Conservation (phyloP, 2,888 invertebrate species). For the Teinopalpus imperialis region DNA sequence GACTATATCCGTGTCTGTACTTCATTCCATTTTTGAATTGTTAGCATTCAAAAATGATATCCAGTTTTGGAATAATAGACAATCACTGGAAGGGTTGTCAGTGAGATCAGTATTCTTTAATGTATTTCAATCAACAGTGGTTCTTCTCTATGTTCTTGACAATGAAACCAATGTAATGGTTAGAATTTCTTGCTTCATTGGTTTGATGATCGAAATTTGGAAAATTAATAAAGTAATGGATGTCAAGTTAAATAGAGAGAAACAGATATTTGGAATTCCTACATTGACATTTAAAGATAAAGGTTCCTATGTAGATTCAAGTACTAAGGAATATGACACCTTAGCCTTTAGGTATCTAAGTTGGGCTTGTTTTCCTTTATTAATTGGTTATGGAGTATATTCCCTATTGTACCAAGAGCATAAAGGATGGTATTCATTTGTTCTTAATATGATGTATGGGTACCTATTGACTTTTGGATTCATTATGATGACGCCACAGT, state of each 20-base stretch:
- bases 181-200: conserved; percentile 95
- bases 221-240: conserved; percentile 97
- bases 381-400: conserved; percentile 96
- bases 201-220: conserved; percentile 98
- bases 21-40: conserved; percentile 99
- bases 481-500: conserved; percentile 99
- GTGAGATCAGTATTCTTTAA: conserved; percentile 99
- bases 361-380: conserved; percentile 96
- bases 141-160: conserved; percentile 97
- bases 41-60: conserved; percentile 99
- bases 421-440: conserved; percentile 99
- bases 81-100: conserved; percentile 97
- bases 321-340: conserved; percentile 96
- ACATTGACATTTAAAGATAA: conserved; percentile 93
- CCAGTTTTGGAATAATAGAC: conserved; percentile 99
- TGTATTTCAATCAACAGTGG: conserved; percentile 97
- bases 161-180: conserved; percentile 99
- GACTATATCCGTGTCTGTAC: conserved; percentile 94
- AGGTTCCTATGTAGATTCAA: conserved; percentile 97
- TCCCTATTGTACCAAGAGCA: conserved; percentile 98
- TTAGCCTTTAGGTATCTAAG: conserved; percentile 98
- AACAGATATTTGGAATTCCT: conserved; percentile 91
- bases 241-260: conserved; percentile 88
- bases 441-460: conserved; percentile 97
- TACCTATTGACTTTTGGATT: conserved; percentile 99